A percentile compares a stretch with the other conserved stretches of the same genome.
Conservation (phyloP, 2,888 invertebrate species). For the Mechanitis messenoides region DNA sequence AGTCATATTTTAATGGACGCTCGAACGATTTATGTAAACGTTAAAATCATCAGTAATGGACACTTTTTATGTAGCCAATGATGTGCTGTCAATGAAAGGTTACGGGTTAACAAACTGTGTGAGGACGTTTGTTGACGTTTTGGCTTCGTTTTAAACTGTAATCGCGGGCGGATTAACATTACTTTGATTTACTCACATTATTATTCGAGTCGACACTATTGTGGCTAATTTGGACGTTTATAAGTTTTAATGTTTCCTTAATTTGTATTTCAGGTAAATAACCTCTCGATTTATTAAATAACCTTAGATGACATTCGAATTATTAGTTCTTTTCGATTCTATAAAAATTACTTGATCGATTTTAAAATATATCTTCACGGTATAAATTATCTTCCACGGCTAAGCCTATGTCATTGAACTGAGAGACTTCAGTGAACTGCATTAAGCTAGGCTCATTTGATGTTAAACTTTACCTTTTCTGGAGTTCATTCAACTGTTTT, state of each 20-base stretch:
- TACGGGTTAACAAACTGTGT: constrained; percentile 40
- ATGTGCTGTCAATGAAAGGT: constrained; percentile 35
- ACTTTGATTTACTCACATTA: constrained; percentile 21
- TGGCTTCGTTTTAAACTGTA: constrained; percentile 27
- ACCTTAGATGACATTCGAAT: constrained; percentile 43
- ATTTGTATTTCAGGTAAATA: constrained; percentile 37
- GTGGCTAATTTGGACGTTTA: constrained; percentile 18
- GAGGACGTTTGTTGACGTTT: constrained; percentile 36
- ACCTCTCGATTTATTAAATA: constrained; percentile 33
- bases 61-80: constrained; percentile 18
- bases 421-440: constrained; percentile 19
- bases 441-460: constrained; percentile 23
- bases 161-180: constrained; percentile 27
- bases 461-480: constrained; percentile 21
- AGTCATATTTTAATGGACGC: constrained; percentile 6
- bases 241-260: constrained; percentile 18
- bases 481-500: constrained; percentile 27
- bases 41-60: constrained; percentile 10
- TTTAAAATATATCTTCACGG: constrained; percentile 13
- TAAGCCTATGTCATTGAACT: constrained; percentile 30
- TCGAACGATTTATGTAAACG: constrained; percentile 5
- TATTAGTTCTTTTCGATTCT: constrained; percentile 28
- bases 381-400: constrained; percentile 19
- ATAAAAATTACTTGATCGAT: constrained; percentile 4
- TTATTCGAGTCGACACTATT: constrained; percentile 21